Conservation (phyloP, 2,888 invertebrate species). For the Harpalus rubripes region DNA sequence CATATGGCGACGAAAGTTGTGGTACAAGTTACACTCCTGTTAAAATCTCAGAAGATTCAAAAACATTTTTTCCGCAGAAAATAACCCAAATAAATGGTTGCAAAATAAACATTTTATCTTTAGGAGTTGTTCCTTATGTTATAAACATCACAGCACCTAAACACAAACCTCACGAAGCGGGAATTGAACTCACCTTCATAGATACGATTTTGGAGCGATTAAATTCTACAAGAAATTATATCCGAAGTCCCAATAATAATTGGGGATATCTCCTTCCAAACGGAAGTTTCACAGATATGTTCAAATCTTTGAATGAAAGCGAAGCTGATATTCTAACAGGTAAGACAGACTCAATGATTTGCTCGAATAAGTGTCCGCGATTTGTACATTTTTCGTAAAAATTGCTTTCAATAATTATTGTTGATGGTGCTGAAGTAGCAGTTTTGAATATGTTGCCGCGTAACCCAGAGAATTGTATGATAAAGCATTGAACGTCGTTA, state of each 20-base stretch:
- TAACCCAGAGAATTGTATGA: too few species aligned
- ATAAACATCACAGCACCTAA: slow-evolving; percentile 11
- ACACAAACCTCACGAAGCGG: slow-evolving; percentile 16
- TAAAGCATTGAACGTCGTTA: too few species aligned
- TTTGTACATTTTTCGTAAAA: too few species aligned
- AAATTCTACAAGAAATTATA: slow-evolving; percentile 23
- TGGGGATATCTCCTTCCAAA: slow-evolving; percentile 20
- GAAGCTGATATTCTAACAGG: slow-evolving; percentile 30
- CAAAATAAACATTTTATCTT: not conserved
- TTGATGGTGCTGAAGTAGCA: too few species aligned
- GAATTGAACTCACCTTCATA: slow-evolving; percentile 33
- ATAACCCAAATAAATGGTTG: slow-evolving; percentile 27
- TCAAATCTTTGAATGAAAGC: slow-evolving; percentile 9
- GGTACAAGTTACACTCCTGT: slow-evolving; percentile 3
- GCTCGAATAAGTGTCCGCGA: too few species aligned
- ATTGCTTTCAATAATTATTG: too few species aligned
- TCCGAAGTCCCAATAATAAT: slow-evolving; percentile 5
- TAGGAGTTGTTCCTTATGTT: slow-evolving; percentile 28
- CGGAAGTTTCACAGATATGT: slow-evolving; percentile 46
- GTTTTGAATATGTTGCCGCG: too few species aligned
- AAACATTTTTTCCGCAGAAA: slow-evolving; percentile 22
- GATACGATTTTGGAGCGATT: not conserved
- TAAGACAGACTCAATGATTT: not conserved
- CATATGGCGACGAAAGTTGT: slow-evolving; percentile 10
- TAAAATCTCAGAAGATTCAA: not conserved